Percentiles rank a stretch among this genome's conserved stretches.
Conservation (phyloP, 2,113 vertebrate species). For the Halcyon senegalensis region DNA sequence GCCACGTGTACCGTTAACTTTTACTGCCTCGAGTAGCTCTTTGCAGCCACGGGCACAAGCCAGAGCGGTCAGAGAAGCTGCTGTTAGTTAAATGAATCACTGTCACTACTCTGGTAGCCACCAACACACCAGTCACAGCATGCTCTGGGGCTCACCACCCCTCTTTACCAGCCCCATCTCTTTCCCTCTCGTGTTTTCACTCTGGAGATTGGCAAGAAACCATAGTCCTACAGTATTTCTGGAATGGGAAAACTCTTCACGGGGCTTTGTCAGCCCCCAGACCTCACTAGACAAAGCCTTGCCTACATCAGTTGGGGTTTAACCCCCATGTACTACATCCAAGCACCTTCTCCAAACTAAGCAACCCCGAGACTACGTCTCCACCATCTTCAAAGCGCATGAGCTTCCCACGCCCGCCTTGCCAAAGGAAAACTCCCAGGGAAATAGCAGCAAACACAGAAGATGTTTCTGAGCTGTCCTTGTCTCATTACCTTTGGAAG, state of each 20-base stretch:
- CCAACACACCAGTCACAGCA: accelerated
- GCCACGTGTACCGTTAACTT: not conserved
- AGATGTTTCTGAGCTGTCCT: not conserved
- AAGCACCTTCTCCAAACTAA: not conserved
- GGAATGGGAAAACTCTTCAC: not conserved
- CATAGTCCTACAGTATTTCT: not conserved
- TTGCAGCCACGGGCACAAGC: not conserved
- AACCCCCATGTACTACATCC: not conserved
- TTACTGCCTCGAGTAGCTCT: not conserved
- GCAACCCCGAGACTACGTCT: not conserved
- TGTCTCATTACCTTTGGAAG: not conserved
- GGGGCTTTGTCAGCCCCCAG: not conserved
- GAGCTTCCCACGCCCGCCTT: too few species aligned
- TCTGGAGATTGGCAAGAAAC: not conserved
- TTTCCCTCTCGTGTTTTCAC: not conserved
- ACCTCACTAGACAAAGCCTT: not conserved
- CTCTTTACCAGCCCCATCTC: not conserved
- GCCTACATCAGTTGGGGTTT: not conserved
- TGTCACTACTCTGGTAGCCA: not conserved
- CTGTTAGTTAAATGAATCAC: not conserved
- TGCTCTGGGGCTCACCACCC: not conserved
- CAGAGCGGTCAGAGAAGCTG: not conserved
- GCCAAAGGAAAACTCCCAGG: not conserved
- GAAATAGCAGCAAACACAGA: not conserved
- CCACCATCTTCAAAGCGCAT: not conserved